Base-by-base conservation (phyloP, 2,888 invertebrate species). In the Clanis bilineata region DNA sequence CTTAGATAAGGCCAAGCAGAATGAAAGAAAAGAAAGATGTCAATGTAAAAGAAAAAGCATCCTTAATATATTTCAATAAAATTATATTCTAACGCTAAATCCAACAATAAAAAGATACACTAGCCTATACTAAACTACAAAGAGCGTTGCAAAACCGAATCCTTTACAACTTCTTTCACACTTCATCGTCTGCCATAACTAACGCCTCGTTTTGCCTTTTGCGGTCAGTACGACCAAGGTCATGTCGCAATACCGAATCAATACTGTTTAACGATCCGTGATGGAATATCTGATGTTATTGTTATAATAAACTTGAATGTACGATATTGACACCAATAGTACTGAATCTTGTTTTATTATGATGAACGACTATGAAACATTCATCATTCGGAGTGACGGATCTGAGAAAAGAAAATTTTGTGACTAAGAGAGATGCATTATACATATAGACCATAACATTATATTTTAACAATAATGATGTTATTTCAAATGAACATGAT, bases 261-360 rank as follows among this genome's bases (percentile, higher is more conserved):
- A 70, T 67, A 61, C 65, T 58, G 15, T 65, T 60, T 65, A 65
- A 70, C 65, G 63, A 69, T 64, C 54, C 56, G 32, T 63, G 62
- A 56, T 59, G 41, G 59, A 59, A 59, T 51, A 51, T 58, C 47
- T 58, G 22, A 44, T 44, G 56, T 38, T 59, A 59, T 59, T 56
- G 59, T 59, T 56, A 56, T 39, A 41, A 41, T 41, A 55, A 59
- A 56, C 36, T 18, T 38, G 59, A 59, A 59, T 56, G 51, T 32
- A 45, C 36, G 38, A 45, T 25, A 55, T 56, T 25, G 44, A 45
- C 54, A 54, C 38, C 47, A 58, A 38, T 39, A 32, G 38, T 39
- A 18, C 12, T 7, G 7, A 39, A 38, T 36, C 12, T 57, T n/a
- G 44, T 51, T 58, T 25, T 25, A 39, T 38, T 39, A 7, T 39